Evolutionary conservation across 2,888 invertebrate species (phyloP).

Genomic region (Minunthozetes semirufus): DNA sequence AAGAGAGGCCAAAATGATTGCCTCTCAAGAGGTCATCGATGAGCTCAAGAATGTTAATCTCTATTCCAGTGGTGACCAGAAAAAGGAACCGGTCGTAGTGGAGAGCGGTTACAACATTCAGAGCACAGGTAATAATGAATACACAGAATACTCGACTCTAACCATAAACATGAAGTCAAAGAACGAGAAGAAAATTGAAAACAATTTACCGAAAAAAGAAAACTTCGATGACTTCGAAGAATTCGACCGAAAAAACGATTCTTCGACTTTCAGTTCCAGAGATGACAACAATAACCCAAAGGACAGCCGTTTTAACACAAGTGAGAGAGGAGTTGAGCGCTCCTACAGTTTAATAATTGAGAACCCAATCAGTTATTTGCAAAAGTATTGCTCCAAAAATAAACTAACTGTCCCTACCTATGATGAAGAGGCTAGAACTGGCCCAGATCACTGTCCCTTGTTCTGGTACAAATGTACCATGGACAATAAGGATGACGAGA

Average conservation of each 20-base stretch:
- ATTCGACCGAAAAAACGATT: background rate
- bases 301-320: background rate
- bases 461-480: background rate
- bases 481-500: background rate
- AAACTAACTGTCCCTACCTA: background rate
- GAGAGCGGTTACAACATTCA: background rate
- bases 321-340: background rate
- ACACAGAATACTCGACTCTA: background rate
- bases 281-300: conserved; percentile 7
- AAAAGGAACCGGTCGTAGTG: background rate
- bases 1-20: background rate
- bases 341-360: background rate
- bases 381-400: background rate
- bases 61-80: background rate
- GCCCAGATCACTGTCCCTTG: background rate
- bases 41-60: background rate
- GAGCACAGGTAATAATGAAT: background rate
- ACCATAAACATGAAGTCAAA: background rate
- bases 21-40: background rate
- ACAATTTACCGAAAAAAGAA: background rate
- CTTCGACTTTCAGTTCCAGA: background rate
- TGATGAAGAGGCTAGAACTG: background rate
- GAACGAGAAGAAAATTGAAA: background rate
- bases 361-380: background rate
- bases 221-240: background rate